Percentiles rank a stretch among this genome's conserved stretches.
phyloP scores from a whole-genome alignment of 2,888 invertebrate species.

The Nymphalis urticae region DNA sequence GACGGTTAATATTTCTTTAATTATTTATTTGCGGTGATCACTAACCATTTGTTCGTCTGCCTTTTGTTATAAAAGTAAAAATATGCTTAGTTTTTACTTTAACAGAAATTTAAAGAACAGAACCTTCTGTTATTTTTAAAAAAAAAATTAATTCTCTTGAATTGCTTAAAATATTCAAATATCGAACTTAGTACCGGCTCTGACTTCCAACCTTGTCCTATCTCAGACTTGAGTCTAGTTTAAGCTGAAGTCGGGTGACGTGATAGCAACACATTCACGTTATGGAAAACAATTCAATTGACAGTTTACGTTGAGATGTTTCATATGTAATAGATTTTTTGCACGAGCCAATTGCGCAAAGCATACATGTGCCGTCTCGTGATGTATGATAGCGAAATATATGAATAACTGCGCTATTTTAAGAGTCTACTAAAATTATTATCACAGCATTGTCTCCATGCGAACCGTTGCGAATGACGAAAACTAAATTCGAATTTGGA shows the following conservation, averaged over 20 bases:
- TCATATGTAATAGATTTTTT: conserved; percentile 24
- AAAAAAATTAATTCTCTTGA: too few species aligned
- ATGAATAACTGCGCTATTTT: not conserved
- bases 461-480: not conserved
- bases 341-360: conserved; percentile 24
- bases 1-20: too few species aligned
- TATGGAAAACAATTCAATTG: conserved; percentile 28
- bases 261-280: conserved; percentile 21
- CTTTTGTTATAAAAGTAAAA: too few species aligned
- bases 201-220: not conserved
- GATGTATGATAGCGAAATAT: not conserved
- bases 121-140: too few species aligned
- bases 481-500: not conserved
- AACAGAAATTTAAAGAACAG: too few species aligned
- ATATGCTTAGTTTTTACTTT: too few species aligned
- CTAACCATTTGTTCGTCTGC: too few species aligned
- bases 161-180: too few species aligned
- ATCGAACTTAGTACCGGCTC: too few species aligned
- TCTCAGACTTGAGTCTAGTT: not conserved
- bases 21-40: too few species aligned
- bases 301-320: conserved; percentile 22
- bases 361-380: not conserved
- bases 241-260: conserved; percentile 4
- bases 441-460: not conserved
- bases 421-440: not conserved